A percentile compares a stretch with the other conserved stretches of the same genome.
Evolutionary conservation across 2,888 invertebrate genomes (phyloP).

Genomic region (Amphiduros pacificus): DNA sequence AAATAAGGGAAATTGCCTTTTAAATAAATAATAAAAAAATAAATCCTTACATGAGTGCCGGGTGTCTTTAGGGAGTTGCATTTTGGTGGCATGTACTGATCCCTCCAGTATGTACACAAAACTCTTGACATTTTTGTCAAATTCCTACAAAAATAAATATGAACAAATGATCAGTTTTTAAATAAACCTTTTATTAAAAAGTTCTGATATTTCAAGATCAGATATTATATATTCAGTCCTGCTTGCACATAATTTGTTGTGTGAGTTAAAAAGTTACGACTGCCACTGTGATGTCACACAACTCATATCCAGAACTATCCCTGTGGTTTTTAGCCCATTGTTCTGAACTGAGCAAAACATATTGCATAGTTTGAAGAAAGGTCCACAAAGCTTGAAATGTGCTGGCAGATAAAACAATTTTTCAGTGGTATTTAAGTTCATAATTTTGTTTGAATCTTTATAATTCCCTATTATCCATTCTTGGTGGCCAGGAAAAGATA

Average conservation of each 20-base stretch:
- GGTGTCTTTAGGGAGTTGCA: slow-evolving; percentile 52
- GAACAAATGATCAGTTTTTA: background rate
- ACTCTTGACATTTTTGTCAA: slow-evolving; percentile 57
- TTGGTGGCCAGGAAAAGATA: too few species aligned
- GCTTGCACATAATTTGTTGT: too few species aligned
- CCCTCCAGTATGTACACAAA: slow-evolving; percentile 53
- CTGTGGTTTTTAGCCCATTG: background rate
- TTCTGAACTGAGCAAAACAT: too few species aligned
- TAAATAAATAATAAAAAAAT: too few species aligned
- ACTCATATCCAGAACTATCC: background rate
- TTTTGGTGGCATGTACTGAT: slow-evolving; percentile 49
- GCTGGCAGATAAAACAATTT: background rate
- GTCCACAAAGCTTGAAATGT: background rate
- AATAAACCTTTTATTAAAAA: background rate
- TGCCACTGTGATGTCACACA: too few species aligned
- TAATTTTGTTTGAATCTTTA: background rate
- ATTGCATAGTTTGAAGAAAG: too few species aligned
- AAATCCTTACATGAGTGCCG: slow-evolving; percentile 48
- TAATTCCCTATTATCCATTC: too few species aligned
- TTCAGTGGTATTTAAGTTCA: background rate
- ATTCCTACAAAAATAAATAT: slow-evolving; percentile 29
- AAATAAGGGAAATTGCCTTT: too few species aligned
- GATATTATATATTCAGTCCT: too few species aligned
- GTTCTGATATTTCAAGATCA: background rate
- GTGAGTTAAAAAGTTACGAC: too few species aligned